Evolutionary conservation across 2,888 invertebrate species (phyloP), one percentile per base, ranked within the genome.

Genomic region (Heliconius erato): DNA sequence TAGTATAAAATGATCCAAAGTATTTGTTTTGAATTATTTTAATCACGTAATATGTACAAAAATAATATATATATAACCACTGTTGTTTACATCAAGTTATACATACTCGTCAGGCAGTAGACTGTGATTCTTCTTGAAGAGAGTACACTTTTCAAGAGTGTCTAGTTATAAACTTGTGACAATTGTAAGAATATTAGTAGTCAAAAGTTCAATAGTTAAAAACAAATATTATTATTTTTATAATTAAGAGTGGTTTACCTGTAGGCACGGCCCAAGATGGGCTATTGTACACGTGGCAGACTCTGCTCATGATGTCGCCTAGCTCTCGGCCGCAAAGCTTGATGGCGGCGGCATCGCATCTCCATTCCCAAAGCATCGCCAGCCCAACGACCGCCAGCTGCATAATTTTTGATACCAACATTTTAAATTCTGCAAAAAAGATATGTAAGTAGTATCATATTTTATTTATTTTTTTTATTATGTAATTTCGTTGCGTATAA

Each of bases 201-300:
- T n/a, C 11, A 2, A 63, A 63, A n/a, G 0, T n/a, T 63, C n/a
- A 11, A 63, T 63, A 63, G 63, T 63, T n/a, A 11, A 59, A 59
- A 9, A n/a, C n/a, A 6, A 74, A 26, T 49, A 54, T 19, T 23
- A 11, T 23, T 26, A 2, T 1, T 28, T 14, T 14, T 28, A 26
- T 28, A 12, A 54, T n/a, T 65, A 26, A 16, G 16, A 40, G 23
- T 44, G 19, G 44, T 59, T 84, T 86, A 94, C 94, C 94, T 90
- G 94, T 94, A 65, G 94, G 94, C 14, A 92, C 93, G 83, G 94
- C 94, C 96, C 96, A 95, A 80, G 93, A 88, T 44, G 96, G 95
- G 86, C 95, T 94, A 89, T 95, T 95, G 90, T 94, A 94, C 26
- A 91, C 93, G 87, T 93, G 93, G 90, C 95, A 96, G 83, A 96